A percentile compares a stretch with the other conserved stretches of the same genome.
Evolutionary conservation across 1,140 invertebrate genomes (phyloP).

Genomic region (Caenorhabditis remanei): DNA sequence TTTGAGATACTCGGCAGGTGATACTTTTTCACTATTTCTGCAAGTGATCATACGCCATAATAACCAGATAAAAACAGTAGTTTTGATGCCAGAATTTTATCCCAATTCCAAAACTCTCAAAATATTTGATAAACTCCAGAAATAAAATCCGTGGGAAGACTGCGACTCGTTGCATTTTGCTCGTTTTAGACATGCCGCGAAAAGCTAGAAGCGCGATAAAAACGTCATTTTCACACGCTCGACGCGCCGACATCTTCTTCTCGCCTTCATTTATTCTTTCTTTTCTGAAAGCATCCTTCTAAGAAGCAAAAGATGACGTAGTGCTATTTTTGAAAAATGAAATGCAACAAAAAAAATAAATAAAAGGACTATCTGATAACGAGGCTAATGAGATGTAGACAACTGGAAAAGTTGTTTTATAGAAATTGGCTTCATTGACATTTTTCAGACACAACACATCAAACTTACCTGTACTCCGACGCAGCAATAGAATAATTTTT

Average conservation of each 20-base stretch:
- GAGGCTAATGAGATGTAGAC: conserved; percentile 10
- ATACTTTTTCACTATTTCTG: too few relatives aligned
- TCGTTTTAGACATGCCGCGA: conserved; percentile 22
- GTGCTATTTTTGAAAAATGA: conserved; percentile 28
- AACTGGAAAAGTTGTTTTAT: too few relatives aligned
- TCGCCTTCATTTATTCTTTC: conserved; percentile 2
- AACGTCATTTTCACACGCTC: conserved; percentile 55
- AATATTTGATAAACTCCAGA: background rate
- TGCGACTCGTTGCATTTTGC: background rate
- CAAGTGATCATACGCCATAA: too few relatives aligned
- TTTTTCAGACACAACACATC: too few relatives aligned
- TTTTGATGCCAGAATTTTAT: too few relatives aligned
- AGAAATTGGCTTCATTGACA: background rate
- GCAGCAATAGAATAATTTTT: too few relatives aligned
- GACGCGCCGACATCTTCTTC: conserved; percentile 5
- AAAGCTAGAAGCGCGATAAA: conserved; percentile 50
- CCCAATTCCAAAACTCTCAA: too few relatives aligned
- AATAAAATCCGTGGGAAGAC: conserved; percentile 2
- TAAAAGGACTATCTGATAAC: background rate
- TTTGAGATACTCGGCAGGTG: too few relatives aligned
- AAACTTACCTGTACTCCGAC: too few relatives aligned
- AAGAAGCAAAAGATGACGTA: conserved; percentile 14
- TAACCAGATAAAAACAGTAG: too few relatives aligned
- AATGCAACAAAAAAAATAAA: background rate
- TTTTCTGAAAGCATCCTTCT: background rate